phyloP scores from a whole-genome alignment of 2,797 vertebrate species.

The Neostethus bicornis region DNA sequence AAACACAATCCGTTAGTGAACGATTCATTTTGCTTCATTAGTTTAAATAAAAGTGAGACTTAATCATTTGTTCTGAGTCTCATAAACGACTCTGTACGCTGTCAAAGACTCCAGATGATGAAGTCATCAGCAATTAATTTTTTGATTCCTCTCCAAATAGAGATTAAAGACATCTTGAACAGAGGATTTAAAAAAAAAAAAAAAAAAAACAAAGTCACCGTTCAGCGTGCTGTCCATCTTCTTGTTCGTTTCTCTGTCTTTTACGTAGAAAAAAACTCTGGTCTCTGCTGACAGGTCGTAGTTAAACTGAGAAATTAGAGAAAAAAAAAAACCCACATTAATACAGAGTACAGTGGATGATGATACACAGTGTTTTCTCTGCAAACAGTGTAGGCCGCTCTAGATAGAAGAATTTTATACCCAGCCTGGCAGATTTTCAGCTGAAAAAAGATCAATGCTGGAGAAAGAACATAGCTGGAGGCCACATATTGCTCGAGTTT shows the following conservation, averaged over 20 bases:
- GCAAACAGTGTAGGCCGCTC: conserved; percentile 63
- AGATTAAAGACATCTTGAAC: conserved; percentile 34
- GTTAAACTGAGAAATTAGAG: conserved; percentile 81
- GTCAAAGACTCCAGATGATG: conserved; percentile 17
- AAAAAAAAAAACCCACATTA: conserved; percentile 70
- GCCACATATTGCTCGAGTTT: conserved; percentile 61
- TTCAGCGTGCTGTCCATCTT: conserved; percentile 95
- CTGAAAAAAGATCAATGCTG: conserved; percentile 70
- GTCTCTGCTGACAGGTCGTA: conserved; percentile 87
- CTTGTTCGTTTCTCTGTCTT: conserved; percentile 79
- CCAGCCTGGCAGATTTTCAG: conserved; percentile 69
- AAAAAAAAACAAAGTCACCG: conserved; percentile 76
- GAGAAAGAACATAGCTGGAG: conserved; percentile 70
- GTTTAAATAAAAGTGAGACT: conserved; percentile 11
- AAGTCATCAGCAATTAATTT: conserved; percentile 33
- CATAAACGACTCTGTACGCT: conserved; percentile 9
- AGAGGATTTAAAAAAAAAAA: conserved; percentile 46
- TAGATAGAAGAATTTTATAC: conserved; percentile 43
- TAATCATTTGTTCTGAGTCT: not conserved
- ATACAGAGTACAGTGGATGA: conserved; percentile 70
- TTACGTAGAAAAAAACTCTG: conserved; percentile 87
- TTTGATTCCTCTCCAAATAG: conserved; percentile 26
- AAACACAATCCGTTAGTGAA: not conserved
- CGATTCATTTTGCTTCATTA: not conserved
- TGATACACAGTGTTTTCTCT: conserved; percentile 61